Conservation (phyloP, 2,797 vertebrate genomes). For the Megaceryle alcyon region DNA sequence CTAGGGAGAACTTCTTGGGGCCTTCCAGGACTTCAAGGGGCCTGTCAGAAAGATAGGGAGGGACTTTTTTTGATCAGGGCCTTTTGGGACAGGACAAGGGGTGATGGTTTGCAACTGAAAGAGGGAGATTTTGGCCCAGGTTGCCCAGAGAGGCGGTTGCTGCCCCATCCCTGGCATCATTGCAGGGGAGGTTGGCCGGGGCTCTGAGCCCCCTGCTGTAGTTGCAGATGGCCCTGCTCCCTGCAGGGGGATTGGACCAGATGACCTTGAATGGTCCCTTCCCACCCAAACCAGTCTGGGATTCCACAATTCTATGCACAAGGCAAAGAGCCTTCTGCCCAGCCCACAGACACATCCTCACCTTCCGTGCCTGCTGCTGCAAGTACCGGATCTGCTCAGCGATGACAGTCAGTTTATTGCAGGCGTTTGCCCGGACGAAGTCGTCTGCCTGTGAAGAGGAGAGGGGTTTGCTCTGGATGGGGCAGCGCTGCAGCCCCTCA, state of each 20-base stretch:
- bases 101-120: background rate
- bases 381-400: slow-evolving; percentile 94
- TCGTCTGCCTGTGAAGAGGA: slow-evolving; percentile 84
- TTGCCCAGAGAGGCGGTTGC: background rate
- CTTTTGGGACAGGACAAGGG: background rate
- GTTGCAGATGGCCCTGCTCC: background rate
- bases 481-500: rapidly evolving
- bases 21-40: background rate
- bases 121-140: background rate
- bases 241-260: background rate
- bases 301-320: background rate
- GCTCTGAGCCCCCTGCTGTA: background rate
- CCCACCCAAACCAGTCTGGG: background rate
- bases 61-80: background rate
- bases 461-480: rapidly evolving
- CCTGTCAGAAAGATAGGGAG: background rate
- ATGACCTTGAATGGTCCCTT: background rate
- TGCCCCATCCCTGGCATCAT: background rate
- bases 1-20: background rate
- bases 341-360: slow-evolving; percentile 11
- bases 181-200: background rate
- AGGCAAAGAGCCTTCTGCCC: background rate
- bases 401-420: slow-evolving; percentile 89
- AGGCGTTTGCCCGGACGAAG: slow-evolving; percentile 92
- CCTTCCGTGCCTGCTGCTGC: slow-evolving; percentile 93